Evolutionary conservation across 2,113 vertebrate species (phyloP).

Genomic region (Cygnus atratus): DNA sequence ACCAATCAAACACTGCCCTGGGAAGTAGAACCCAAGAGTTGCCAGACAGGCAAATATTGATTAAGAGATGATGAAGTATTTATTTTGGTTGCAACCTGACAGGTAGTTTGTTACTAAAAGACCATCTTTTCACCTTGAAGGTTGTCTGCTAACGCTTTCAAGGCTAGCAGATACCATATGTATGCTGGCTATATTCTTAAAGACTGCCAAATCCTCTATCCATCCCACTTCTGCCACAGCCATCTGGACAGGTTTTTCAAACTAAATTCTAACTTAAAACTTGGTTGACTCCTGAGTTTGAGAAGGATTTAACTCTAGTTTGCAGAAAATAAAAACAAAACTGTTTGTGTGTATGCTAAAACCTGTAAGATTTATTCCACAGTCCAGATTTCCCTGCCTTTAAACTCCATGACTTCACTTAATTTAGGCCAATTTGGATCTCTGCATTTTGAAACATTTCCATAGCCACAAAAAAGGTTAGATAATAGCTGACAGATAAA

Average conservation of each 20-base stretch:
- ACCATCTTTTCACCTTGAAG: background rate
- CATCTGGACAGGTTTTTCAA: background rate
- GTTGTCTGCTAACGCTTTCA: background rate
- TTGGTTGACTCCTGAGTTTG: background rate
- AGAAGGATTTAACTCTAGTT: background rate
- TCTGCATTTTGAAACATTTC: slow-evolving; percentile 32
- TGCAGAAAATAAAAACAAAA: background rate
- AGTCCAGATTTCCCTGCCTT: background rate
- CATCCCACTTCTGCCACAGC: background rate
- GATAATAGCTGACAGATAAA: slow-evolving; percentile 58
- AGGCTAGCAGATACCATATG: background rate
- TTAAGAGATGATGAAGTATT: background rate
- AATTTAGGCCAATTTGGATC: background rate
- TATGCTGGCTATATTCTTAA: background rate
- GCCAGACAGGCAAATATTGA: background rate
- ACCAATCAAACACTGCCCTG: background rate
- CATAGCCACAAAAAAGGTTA: slow-evolving; percentile 34
- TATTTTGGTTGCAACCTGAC: background rate
- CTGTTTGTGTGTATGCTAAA: background rate
- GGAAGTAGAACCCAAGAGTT: background rate
- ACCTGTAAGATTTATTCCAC: background rate
- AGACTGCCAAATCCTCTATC: background rate
- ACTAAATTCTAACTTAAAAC: background rate
- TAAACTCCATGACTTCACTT: slow-evolving; percentile 11
- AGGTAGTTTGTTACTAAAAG: background rate